Evolutionary conservation across 2,797 vertebrate species (phyloP), one percentile per base, ranked within the genome.

Genomic region (Sebastes iracundus): DNA sequence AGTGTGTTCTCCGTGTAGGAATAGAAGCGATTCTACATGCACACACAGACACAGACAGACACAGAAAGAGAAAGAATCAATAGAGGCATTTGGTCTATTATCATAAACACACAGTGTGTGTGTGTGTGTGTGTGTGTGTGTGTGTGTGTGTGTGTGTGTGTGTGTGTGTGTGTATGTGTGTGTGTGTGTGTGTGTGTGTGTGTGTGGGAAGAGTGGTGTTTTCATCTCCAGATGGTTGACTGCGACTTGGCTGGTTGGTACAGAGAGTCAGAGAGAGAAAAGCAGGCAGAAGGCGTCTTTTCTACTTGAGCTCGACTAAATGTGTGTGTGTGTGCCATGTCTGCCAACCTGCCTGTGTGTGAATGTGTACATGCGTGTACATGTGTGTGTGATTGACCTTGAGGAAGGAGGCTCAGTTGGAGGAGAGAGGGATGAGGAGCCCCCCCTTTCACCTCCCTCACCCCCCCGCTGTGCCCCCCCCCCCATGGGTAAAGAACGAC

Each of bases 31-130:
- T 70, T 79, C 52, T 53, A 79, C 76, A 83, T 28, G 35, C 76
- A 76, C 77, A 52, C 22, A n/a, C 35, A 42, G 38, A 42, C 38
- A 38, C 49, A 85, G 60, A 87, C 79, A 90, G 73, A 88, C 65
- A 83, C 20, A 83, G 87, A 88, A 70, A 91, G 81, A 88, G 81
- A 85, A 77, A 91, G 78, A 96, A 96, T 95, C 94, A 93, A 96
- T 94, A 94, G 89, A 90, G 85, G 87, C 93, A 94, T 95, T 94
- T 94, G 90, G 90, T 91, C 90, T 86, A 94, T 95, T 96, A 94
- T 93, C 93, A 93, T 93, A 95, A 95, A 90, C 85, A 92, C 87
- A 93, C 92, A 83, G 67, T 38, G 71, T 70, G 83, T 73, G 70
- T 75, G 82, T 65, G 72, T 56, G 79, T 62, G 72, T 70, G 79